phyloP scores from a whole-genome alignment of 2,797 vertebrate species.

The Parauchenoglanis punctatus region DNA sequence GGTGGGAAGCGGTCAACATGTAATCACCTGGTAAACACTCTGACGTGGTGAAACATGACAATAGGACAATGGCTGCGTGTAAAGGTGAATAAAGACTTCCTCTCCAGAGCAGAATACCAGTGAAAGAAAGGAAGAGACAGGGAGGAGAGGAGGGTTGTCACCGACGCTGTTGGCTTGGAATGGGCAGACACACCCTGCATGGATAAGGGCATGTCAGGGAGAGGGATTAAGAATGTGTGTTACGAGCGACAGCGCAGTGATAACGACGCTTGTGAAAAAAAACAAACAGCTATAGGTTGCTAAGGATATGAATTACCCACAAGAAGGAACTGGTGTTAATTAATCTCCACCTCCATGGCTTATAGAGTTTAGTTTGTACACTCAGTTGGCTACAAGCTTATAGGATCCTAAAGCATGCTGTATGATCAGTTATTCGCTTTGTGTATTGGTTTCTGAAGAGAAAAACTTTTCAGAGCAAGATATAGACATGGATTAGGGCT shows the following conservation, averaged over 20 bases:
- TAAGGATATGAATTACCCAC: slow-evolving; percentile 19
- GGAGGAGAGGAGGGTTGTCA: slow-evolving; percentile 28
- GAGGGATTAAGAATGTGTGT: slow-evolving; percentile 11
- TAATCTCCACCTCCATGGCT: background rate
- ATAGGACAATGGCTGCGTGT: slow-evolving; percentile 25
- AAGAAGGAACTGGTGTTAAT: background rate
- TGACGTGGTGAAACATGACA: slow-evolving; percentile 6
- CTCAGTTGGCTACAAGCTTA: background rate
- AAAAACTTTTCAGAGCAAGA: too few species aligned
- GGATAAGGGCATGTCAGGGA: slow-evolving; percentile 34
- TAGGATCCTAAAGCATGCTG: too few species aligned
- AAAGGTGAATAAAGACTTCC: slow-evolving; percentile 33
- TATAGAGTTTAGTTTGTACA: background rate
- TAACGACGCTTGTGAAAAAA: background rate
- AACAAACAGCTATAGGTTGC: slow-evolving; percentile 34
- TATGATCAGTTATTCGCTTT: background rate
- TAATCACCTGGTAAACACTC: slow-evolving; percentile 2
- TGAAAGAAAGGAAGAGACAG: slow-evolving; percentile 35
- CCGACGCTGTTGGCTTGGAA: slow-evolving; percentile 33
- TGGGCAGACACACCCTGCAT: slow-evolving; percentile 42
- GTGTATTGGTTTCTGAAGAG: background rate
- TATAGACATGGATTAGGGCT: background rate
- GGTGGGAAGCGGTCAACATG: background rate
- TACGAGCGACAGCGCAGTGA: slow-evolving; percentile 22
- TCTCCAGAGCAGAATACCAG: slow-evolving; percentile 13